These are phyloP conservation scores for Trachelus stipa DNA, from an alignment of 2,888 invertebrate genomes.

Conservation along the genomic window DNA sequence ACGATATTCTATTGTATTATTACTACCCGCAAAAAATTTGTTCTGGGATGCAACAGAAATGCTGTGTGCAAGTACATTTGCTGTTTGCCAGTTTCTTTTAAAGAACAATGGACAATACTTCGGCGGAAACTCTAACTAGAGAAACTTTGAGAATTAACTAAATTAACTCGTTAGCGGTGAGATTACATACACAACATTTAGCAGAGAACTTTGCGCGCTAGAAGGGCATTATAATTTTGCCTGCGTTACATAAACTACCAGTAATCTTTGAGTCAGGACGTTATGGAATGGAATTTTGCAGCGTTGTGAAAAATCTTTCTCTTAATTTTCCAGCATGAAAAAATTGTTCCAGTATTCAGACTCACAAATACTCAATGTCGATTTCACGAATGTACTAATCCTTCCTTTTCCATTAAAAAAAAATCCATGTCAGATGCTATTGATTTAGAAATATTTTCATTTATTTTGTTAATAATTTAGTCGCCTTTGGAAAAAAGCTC, in stretches of 20 bases:
- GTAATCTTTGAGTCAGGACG: not conserved
- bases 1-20: not conserved
- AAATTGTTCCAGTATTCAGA: too few species aligned
- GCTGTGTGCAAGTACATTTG: not conserved
- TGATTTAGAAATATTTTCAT: too few species aligned
- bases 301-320: not conserved
- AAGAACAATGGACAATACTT: not conserved
- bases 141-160: slow-evolving; percentile 45
- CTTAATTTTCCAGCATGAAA: not conserved
- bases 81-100: not conserved
- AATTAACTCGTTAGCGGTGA: slow-evolving; percentile 47
- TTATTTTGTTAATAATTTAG: too few species aligned
- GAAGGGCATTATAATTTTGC: slow-evolving; percentile 9
- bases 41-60: not conserved
- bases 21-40: not conserved
- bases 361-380: too few species aligned
- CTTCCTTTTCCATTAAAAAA: too few species aligned
- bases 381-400: too few species aligned
- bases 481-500: too few species aligned
- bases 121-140: not conserved
- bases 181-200: slow-evolving; percentile 49
- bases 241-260: not conserved
- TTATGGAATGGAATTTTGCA: not conserved
- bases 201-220: slow-evolving; percentile 31
- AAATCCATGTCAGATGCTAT: too few species aligned